A percentile compares a stretch with the other conserved stretches of the same genome.
Evolutionary conservation across 2,797 vertebrate genomes (phyloP).

Genomic region (Triplophysa yarkandensis): DNA sequence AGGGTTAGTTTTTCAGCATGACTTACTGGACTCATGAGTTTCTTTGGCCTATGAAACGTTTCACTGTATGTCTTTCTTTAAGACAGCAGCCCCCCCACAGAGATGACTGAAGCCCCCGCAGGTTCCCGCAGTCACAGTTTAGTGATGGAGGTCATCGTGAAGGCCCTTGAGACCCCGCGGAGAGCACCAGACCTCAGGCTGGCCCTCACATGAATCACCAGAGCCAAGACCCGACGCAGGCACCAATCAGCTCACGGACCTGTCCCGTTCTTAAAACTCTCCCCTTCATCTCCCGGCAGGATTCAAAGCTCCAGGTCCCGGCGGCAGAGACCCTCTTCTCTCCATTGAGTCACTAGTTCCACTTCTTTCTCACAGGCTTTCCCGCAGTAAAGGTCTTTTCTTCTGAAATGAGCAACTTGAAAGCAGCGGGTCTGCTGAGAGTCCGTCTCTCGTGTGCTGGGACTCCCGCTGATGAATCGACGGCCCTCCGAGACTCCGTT

Average conservation of each 20-base stretch:
- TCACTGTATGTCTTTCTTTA: constrained; percentile 10
- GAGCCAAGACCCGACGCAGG: constrained; percentile 27
- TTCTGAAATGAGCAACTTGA: constrained; percentile 17
- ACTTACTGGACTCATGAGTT: neutral
- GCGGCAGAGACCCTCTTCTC: constrained; percentile 9
- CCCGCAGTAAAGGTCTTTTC: neutral
- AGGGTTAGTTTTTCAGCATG: neutral
- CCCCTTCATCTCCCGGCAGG: constrained; percentile 4
- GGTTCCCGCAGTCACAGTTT: constrained; percentile 34
- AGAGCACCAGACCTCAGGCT: constrained; percentile 18
- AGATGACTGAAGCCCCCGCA: constrained; percentile 14
- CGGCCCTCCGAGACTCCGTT: neutral
- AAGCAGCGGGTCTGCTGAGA: neutral
- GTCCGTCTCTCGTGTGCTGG: neutral
- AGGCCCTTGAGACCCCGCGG: constrained; percentile 22
- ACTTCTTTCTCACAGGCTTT: constrained; percentile 7
- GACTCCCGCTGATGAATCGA: constrained; percentile 25
- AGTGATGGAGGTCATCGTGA: constrained; percentile 8
- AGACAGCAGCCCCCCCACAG: constrained; percentile 11
- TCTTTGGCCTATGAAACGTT: constrained; percentile 1
- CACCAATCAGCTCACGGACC: constrained; percentile 20
- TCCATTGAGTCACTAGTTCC: constrained; percentile 3
- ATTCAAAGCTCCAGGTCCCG: constrained; percentile 10
- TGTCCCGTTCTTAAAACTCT: neutral
- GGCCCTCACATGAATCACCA: constrained; percentile 37